These are phyloP conservation scores for Acromyrmex charruanus DNA, from an alignment of 1,140 invertebrate species.

Conservation along the genomic window DNA sequence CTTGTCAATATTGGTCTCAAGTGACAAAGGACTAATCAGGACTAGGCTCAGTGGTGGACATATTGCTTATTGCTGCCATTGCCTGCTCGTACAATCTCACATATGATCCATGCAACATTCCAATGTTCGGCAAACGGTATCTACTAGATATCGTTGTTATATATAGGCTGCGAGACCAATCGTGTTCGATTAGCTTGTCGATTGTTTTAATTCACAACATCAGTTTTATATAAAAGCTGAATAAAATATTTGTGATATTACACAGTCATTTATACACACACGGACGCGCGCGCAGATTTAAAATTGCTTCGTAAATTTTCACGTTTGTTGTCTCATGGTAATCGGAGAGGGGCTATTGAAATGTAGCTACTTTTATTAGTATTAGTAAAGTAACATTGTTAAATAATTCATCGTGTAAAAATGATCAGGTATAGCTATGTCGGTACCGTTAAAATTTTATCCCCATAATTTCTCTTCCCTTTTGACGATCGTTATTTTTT, in stretches of 20 bases:
- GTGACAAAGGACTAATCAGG: conserved; percentile 63
- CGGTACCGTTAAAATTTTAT: conserved; percentile 15
- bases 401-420: conserved; percentile 8
- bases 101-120: conserved; percentile 54
- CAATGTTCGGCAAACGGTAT: conserved; percentile 23
- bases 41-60: conserved; percentile 43
- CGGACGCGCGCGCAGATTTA: background rate
- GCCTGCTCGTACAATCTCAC: conserved; percentile 38
- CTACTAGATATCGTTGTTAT: background rate
- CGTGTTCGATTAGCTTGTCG: background rate
- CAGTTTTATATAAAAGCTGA: background rate
- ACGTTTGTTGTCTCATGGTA: background rate
- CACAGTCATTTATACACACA: background rate
- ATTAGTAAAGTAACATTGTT: background rate
- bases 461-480: conserved; percentile 23
- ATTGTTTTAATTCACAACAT: background rate
- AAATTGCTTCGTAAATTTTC: background rate
- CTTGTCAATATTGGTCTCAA: conserved; percentile 58
- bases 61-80: conserved; percentile 62
- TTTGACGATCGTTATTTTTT: conserved; percentile 31
- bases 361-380: background rate
- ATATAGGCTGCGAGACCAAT: background rate
- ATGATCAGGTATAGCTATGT: background rate
- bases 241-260: conserved; percentile 4
- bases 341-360: background rate